Percentiles rank a stretch among this genome's conserved stretches.
These are phyloP conservation scores for Anoplophora glabripennis DNA, from an alignment of 1,140 invertebrate genomes.

Conservation along the genomic window DNA sequence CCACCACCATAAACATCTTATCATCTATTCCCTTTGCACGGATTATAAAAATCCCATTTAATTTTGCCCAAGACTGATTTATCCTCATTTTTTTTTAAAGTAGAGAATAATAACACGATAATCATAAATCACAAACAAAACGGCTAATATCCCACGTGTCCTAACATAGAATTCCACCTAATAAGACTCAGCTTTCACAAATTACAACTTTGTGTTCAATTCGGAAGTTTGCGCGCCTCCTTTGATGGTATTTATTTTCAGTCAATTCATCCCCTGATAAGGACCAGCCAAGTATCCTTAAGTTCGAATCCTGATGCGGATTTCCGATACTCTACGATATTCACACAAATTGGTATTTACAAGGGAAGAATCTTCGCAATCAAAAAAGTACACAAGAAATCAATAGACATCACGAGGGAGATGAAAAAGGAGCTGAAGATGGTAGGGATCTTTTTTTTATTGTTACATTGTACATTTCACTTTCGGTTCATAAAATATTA, in stretches of 20 bases:
- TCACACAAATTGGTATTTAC: conserved; percentile 86
- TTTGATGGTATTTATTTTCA: conserved; percentile 20
- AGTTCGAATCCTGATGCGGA: conserved; percentile 83
- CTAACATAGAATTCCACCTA: neutral
- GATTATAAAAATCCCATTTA: too few species aligned
- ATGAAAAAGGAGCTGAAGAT: conserved; percentile 96
- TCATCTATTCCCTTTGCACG: too few species aligned
- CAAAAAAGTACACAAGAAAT: conserved; percentile 80
- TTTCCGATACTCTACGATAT: conserved; percentile 81
- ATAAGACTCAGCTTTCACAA: neutral
- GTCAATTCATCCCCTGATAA: conserved; percentile 57
- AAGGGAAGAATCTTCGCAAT: conserved; percentile 83
- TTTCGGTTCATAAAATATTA: too few species aligned
- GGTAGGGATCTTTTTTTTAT: conserved; percentile 53
- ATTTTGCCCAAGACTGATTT: too few species aligned
- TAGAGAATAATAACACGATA: too few species aligned
- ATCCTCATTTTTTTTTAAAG: too few species aligned
- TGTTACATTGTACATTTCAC: neutral
- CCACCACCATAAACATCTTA: too few species aligned
- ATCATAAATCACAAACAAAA: too few species aligned
- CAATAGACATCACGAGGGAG: conserved; percentile 83
- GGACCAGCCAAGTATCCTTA: conserved; percentile 81
- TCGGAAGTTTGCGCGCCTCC: neutral
- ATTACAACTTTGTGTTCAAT: neutral
- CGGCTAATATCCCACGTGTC: conserved; percentile 6